Conservation (phyloP, 2,888 invertebrate genomes). For the Drosophila gaucha region DNA sequence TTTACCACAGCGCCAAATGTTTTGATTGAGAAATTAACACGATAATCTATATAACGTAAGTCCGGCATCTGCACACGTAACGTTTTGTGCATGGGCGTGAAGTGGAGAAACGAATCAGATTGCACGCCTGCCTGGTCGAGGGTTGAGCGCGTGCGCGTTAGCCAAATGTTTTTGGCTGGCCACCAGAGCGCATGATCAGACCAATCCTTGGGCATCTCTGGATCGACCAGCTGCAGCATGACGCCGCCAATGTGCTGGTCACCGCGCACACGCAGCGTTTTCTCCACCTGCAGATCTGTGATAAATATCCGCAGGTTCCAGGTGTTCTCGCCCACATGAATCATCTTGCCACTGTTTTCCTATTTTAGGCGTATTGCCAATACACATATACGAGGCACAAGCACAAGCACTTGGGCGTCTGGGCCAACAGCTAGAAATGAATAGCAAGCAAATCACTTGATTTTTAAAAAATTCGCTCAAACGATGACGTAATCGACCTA, state of each 20-base stretch:
- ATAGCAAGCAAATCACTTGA: constrained; percentile 61
- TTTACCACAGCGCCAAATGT: constrained; percentile 91
- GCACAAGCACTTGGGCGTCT: constrained; percentile 9
- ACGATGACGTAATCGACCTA: constrained; percentile 77
- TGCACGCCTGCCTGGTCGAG: constrained; percentile 98
- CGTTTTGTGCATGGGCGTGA: constrained; percentile 99
- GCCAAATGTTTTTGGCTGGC: constrained; percentile 97
- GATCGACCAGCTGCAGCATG: constrained; percentile 97
- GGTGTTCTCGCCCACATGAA: constrained; percentile 94
- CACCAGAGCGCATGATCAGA: constrained; percentile 99
- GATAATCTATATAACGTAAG: constrained; percentile 94
- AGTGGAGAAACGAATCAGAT: constrained; percentile 96
- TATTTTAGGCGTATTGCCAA: constrained; percentile 60
- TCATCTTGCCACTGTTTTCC: constrained; percentile 73
- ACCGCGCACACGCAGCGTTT: constrained; percentile 96
- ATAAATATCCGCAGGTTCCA: constrained; percentile 98
- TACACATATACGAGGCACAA: constrained; percentile 22
- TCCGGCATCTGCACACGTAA: constrained; percentile 96
- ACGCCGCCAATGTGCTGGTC: constrained; percentile 99
- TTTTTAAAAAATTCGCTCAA: constrained; percentile 38
- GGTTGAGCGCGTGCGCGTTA: constrained; percentile 96
- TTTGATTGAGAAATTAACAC: constrained; percentile 86
- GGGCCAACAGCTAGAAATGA: constrained; percentile 51
- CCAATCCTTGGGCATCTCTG: constrained; percentile 99
- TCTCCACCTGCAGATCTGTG: constrained; percentile 95